Percentiles rank a stretch among this genome's conserved stretches.
Evolutionary conservation across 2,797 vertebrate species (phyloP).

Genomic region (Phrynocephalus vlangalii): DNA sequence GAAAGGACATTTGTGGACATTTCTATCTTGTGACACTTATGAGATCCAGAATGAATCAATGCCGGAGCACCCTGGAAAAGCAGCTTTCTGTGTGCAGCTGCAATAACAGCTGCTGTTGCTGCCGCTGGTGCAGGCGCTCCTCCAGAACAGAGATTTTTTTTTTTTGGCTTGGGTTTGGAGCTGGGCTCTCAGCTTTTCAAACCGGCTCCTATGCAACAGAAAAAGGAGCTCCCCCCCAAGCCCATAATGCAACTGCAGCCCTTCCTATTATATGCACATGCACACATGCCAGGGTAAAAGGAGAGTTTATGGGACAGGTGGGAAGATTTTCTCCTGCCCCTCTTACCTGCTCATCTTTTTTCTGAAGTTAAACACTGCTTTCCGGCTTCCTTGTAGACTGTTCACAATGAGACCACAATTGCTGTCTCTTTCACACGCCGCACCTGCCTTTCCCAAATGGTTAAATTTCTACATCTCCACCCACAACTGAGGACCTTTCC

Average conservation of each 20-base stretch:
- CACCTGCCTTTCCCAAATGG: background rate
- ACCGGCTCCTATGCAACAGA: background rate
- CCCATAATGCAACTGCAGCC: background rate
- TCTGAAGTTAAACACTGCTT: background rate
- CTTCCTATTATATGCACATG: background rate
- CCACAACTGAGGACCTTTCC: background rate
- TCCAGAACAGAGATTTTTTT: too few relatives aligned
- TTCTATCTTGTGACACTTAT: too few relatives aligned
- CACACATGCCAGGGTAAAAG: background rate
- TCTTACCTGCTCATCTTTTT: background rate
- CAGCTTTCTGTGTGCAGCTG: background rate
- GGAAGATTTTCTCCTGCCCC: background rate
- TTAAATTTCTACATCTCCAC: background rate
- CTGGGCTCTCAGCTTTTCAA: background rate
- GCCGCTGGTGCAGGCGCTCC: too few relatives aligned
- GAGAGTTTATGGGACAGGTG: background rate
- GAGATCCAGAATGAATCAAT: too few relatives aligned
- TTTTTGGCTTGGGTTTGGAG: background rate
- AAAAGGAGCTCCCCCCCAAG: background rate
- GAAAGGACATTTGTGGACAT: too few relatives aligned
- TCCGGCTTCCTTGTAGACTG: background rate
- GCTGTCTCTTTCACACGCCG: background rate
- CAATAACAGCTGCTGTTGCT: too few relatives aligned
- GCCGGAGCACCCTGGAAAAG: too few relatives aligned
- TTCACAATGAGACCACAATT: background rate